Evolutionary conservation across 1,140 invertebrate genomes (phyloP), one percentile per base, ranked within the genome.

Genomic region (Stegodyphus mimosarum): DNA sequence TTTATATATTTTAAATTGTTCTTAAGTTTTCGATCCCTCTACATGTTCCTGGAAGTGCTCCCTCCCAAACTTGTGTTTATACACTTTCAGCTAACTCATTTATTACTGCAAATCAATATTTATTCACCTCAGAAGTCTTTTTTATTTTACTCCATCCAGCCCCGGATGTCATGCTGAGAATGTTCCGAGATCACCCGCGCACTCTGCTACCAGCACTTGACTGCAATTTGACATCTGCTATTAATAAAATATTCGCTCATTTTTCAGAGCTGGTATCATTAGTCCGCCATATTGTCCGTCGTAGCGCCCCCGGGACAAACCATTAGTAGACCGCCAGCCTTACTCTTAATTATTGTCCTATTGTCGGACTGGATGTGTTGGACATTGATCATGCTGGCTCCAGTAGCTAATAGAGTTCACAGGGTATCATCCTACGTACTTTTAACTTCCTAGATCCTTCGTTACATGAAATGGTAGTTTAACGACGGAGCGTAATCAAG

Each of bases 141-240:
- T 33, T 33, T 33, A 33, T 33, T 33, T 33, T 33, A 33, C 33
- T 33, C 33, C 33, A 33, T 33, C 33, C 33, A 33, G 33, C 1
- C 33, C 33, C 33, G 33, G 33, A 33, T 33, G 3, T 33, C 33
- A 33, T 33, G 33, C 33, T 33, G 33, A 33, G 33, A 33, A 33
- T 33, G 50, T 67, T 83, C 80, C 50, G 18, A 66, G 72, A 83
- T 83, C 73, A 70, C 53, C n/a, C 52, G 49, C 77, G 49, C 64
- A 73, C 33, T 69, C 55, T 52, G 80, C 80, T 83, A 83, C 80
- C 80, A 74, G 63, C 63, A 75, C 81, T 83, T 83, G 71, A 83
- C 81, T 83, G 72, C 72, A 75, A 83, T 83, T 83, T 83, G 81
- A 83, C 81, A 83, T 83, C 60, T 75, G 81, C 81, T 83, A 83